Percentiles rank a stretch among this genome's conserved stretches.
These are phyloP conservation scores for Sebastes matsubarae DNA, from an alignment of 2,797 vertebrate genomes.

Conservation along the genomic window DNA sequence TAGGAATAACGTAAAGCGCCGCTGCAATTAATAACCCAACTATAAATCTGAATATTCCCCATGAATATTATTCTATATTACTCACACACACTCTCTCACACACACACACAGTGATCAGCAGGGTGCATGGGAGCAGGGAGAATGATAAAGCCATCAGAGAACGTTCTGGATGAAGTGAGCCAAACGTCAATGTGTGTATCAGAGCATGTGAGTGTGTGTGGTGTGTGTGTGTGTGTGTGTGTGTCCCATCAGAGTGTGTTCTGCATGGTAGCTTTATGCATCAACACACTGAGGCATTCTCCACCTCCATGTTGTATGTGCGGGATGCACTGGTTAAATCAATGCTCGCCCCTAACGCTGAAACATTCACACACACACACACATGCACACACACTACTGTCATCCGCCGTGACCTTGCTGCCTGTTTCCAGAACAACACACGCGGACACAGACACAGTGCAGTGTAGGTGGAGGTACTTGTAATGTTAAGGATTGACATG, in stretches of 20 bases:
- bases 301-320: slow-evolving; percentile 84
- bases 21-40: slow-evolving; percentile 84
- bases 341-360: slow-evolving; percentile 83
- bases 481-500: background rate
- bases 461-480: background rate
- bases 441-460: background rate
- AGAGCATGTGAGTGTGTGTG: slow-evolving; percentile 54
- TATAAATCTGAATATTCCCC: slow-evolving; percentile 86
- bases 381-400: slow-evolving; percentile 5
- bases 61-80: slow-evolving; percentile 83
- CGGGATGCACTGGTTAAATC: slow-evolving; percentile 90
- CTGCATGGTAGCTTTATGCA: slow-evolving; percentile 89
- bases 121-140: slow-evolving; percentile 64
- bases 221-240: background rate
- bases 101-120: slow-evolving; percentile 48
- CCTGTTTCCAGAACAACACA: background rate
- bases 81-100: slow-evolving; percentile 33
- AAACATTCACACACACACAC: slow-evolving; percentile 53
- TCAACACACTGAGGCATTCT: slow-evolving; percentile 86
- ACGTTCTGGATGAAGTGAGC: slow-evolving; percentile 77
- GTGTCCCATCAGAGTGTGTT: slow-evolving; percentile 82
- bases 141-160: slow-evolving; percentile 82
- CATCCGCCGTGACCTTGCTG: slow-evolving; percentile 40
- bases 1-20: slow-evolving; percentile 82
- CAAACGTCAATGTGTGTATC: slow-evolving; percentile 66